phyloP scores from a whole-genome alignment of 2,113 vertebrate genomes.

The Psophia crepitans region DNA sequence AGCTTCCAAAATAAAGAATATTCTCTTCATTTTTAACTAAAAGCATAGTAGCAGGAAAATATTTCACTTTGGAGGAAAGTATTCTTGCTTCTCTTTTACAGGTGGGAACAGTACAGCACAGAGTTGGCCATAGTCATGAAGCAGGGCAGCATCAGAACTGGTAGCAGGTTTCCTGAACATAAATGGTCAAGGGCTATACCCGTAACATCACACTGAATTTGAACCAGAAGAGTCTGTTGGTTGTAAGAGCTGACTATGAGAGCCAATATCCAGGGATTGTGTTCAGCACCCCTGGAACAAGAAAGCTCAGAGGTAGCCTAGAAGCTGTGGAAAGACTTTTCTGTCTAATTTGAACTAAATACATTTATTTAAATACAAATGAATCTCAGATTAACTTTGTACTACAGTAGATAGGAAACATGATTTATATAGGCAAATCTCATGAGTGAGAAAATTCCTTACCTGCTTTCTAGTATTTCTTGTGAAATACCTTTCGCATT shows the following conservation, averaged over 20 bases:
- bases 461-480: not conserved
- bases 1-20: not conserved
- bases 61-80: not conserved
- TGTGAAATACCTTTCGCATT: not conserved
- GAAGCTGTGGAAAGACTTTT: not conserved
- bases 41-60: not conserved
- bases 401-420: not conserved
- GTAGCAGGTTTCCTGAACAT: not conserved
- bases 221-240: not conserved
- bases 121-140: not conserved
- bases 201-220: not conserved
- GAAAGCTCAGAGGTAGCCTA: not conserved
- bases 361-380: not conserved
- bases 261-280: accelerated
- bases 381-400: not conserved
- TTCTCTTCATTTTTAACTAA: not conserved
- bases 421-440: not conserved
- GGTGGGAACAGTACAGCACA: not conserved
- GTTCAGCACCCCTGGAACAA: not conserved
- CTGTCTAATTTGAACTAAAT: not conserved
- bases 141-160: not conserved
- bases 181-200: not conserved
- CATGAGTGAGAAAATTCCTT: not conserved
- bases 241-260: not conserved
- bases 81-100: not conserved